phyloP scores from a whole-genome alignment of 1,140 invertebrate genomes.

The Phymastichus coffea region DNA sequence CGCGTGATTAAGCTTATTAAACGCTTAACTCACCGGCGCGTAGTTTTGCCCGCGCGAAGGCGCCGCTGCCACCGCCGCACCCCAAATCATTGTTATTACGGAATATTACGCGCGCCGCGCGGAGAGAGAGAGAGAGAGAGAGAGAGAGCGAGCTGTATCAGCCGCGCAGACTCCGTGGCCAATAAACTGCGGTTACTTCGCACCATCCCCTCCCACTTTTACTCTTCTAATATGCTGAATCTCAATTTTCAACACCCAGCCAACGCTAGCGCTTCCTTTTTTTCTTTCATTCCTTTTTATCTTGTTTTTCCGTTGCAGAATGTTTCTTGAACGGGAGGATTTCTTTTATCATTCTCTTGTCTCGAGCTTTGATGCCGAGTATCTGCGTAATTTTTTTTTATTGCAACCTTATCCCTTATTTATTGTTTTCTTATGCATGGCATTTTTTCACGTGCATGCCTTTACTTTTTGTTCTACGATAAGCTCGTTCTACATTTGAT shows the following conservation, averaged over 20 bases:
- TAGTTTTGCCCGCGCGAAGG: too few relatives aligned
- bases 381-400: too few relatives aligned
- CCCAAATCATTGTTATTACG: slow-evolving; percentile 57
- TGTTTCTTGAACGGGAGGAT: background rate
- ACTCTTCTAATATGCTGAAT: slow-evolving; percentile 51
- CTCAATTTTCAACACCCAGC: slow-evolving; percentile 50
- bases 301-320: too few relatives aligned
- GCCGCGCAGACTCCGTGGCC: slow-evolving; percentile 49
- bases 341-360: too few relatives aligned
- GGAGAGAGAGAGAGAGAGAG: too few relatives aligned
- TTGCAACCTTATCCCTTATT: too few relatives aligned
- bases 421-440: too few relatives aligned
- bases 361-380: background rate
- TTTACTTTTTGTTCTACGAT: too few relatives aligned
- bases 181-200: slow-evolving; percentile 55
- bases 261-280: slow-evolving; percentile 18
- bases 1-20: slow-evolving; percentile 59
- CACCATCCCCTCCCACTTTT: background rate
- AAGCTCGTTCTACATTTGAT: too few relatives aligned
- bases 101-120: slow-evolving; percentile 54
- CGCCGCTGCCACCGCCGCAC: slow-evolving; percentile 41
- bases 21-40: slow-evolving; percentile 51
- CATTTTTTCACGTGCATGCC: too few relatives aligned
- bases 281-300: background rate
- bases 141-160: too few relatives aligned